Percentiles rank a stretch among this genome's conserved stretches.
Conservation (phyloP, 2,113 vertebrate genomes). For the Hyperopisus bebe region DNA sequence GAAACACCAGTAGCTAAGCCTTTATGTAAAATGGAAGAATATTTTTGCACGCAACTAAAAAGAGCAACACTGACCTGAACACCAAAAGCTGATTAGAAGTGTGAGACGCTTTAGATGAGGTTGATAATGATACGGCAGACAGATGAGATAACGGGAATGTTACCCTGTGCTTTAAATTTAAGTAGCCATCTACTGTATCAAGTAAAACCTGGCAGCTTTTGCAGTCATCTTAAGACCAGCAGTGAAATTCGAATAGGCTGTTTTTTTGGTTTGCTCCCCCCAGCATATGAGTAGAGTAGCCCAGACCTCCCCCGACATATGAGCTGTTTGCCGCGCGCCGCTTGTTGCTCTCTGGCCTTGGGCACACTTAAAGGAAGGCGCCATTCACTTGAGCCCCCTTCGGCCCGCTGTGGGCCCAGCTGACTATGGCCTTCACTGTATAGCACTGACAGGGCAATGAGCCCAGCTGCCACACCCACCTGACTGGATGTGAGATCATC, state of each 20-base stretch:
- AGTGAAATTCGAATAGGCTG: background rate
- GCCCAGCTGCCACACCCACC: background rate
- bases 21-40: background rate
- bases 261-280: background rate
- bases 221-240: background rate
- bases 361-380: background rate
- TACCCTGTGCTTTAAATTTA: background rate
- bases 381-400: background rate
- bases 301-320: background rate
- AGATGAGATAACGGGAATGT: background rate
- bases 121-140: background rate
- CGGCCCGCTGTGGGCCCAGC: background rate
- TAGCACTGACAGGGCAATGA: background rate
- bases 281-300: background rate
- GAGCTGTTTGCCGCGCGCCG: background rate
- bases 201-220: background rate
- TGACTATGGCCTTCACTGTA: background rate
- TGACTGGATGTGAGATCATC: background rate
- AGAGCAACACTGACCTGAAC: background rate
- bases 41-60: background rate
- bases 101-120: background rate
- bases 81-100: background rate
- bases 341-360: background rate
- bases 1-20: background rate
- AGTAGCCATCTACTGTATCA: background rate